Percentiles rank a stretch among this genome's conserved stretches.
Evolutionary conservation across 2,888 invertebrate genomes (phyloP).

Genomic region (Pseudeuparius sepicola): DNA sequence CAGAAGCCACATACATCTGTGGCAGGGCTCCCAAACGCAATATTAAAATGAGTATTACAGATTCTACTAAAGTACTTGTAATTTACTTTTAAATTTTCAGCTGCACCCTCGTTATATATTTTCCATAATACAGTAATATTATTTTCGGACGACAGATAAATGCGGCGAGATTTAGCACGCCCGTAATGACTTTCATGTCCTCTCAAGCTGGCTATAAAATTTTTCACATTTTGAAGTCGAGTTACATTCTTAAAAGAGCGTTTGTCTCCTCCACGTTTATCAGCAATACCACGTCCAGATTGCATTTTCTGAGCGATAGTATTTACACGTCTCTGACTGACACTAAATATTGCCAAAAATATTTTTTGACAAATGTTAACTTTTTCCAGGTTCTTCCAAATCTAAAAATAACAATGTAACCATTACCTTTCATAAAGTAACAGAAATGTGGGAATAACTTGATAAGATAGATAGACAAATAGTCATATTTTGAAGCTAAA

Average conservation of each 20-base stretch:
- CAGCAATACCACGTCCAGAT: constrained; percentile 12
- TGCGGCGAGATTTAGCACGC: constrained; percentile 9
- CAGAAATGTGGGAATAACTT: too few relatives aligned
- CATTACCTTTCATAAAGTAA: constrained; percentile 2
- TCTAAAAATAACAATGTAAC: constrained; percentile 7
- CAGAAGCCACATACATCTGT: constrained; percentile 13
- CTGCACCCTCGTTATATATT: constrained; percentile 11
- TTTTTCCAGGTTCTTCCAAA: constrained; percentile 12
- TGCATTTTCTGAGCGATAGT: constrained; percentile 14
- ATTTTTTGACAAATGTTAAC: constrained; percentile 12
- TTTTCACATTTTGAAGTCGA: constrained; percentile 8
- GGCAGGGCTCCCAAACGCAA: constrained; percentile 17
- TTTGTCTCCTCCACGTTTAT: constrained; percentile 13
- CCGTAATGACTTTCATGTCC: constrained; percentile 15
- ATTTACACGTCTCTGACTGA: constrained; percentile 11
- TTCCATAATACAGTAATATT: constrained; percentile 11
- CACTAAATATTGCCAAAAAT: constrained; percentile 12
- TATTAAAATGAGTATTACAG: constrained; percentile 19
- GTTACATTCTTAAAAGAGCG: constrained; percentile 2
- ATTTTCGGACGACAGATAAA: constrained; percentile 8
- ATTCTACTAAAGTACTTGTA: constrained; percentile 17
- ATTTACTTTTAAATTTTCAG: constrained; percentile 10
- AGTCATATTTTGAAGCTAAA: too few relatives aligned
- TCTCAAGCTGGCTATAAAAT: constrained; percentile 12
- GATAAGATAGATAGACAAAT: too few relatives aligned